Conservation (phyloP, 2,888 invertebrate genomes). For the Athripsodes cinereus region DNA sequence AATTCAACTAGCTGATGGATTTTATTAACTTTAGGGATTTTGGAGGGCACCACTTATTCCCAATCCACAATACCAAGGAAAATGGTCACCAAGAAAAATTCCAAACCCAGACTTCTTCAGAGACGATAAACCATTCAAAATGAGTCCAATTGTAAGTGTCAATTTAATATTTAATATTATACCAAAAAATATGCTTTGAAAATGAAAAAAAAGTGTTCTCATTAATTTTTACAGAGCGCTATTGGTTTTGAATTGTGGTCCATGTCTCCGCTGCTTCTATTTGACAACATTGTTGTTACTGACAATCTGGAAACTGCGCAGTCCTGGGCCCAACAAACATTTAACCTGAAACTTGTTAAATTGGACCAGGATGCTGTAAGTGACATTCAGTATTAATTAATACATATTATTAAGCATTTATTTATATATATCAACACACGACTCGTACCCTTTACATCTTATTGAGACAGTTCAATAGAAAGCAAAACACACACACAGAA, state of each 20-base stretch:
- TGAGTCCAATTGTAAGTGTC: constrained; percentile 86
- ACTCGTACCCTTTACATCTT: no score
- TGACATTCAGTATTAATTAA: no score
- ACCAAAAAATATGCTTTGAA: no score
- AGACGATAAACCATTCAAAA: constrained; percentile 82
- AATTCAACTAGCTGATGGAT: not conserved
- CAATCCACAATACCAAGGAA: constrained; percentile 93
- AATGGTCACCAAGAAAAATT: constrained; percentile 85
- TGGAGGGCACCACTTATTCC: constrained; percentile 88
- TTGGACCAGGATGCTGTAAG: constrained; percentile 76
- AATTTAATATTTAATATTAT: no score
- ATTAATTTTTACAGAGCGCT: constrained; percentile 62
- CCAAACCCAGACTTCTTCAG: constrained; percentile 91
- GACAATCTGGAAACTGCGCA: constrained; percentile 72
- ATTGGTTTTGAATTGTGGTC: constrained; percentile 98
- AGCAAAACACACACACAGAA: no score
- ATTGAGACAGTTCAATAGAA: no score
- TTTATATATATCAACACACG: not conserved
- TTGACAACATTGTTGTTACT: constrained; percentile 92
- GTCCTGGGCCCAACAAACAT: constrained; percentile 78
- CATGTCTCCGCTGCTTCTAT: constrained; percentile 89
- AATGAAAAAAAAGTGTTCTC: no score
- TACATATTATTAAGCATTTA: not conserved
- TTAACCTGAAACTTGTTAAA: constrained; percentile 74
- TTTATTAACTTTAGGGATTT: constrained; percentile 58